phyloP scores from a whole-genome alignment of 1,140 invertebrate species.

The Megathymus violae region DNA sequence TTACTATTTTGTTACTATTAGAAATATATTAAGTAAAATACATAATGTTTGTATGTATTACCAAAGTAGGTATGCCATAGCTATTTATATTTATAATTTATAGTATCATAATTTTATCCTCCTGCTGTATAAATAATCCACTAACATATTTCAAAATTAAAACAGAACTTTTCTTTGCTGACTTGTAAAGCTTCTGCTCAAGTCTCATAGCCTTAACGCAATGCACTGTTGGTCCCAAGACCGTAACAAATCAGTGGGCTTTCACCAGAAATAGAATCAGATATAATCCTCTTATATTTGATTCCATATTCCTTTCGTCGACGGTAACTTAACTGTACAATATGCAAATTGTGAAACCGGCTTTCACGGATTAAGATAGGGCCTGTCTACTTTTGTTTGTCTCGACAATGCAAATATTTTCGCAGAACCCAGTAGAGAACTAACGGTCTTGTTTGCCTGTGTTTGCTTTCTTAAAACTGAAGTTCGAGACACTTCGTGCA shows the following conservation, averaged over 20 bases:
- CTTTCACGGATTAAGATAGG: constrained; percentile 32
- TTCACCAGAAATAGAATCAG: constrained; percentile 11
- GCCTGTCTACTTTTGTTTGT: constrained; percentile 9
- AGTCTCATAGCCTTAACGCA: constrained; percentile 1
- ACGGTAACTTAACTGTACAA: constrained; percentile 35
- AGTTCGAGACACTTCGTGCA: constrained; percentile 20
- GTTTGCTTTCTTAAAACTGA: constrained; percentile 35
- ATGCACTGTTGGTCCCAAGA: constrained; percentile 3
- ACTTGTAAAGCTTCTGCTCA: no score
- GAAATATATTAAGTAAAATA: no score
- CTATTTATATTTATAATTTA: no score
- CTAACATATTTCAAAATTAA: no score
- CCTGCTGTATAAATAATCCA: no score
- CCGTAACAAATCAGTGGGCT: constrained; percentile 16
- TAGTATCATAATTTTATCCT: no score
- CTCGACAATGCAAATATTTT: constrained; percentile 36
- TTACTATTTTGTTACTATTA: no score
- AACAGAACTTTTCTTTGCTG: no score
- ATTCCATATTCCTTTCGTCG: constrained; percentile 24
- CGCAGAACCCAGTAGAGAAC: constrained; percentile 17
- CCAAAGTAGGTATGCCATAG: no score
- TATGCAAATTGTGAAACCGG: constrained; percentile 37
- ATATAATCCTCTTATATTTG: constrained; percentile 31
- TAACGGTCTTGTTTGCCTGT: constrained; percentile 29
- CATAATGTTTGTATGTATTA: no score